Evolutionary conservation across 2,888 invertebrate genomes (phyloP).

Genomic region (Tipula helvola): DNA sequence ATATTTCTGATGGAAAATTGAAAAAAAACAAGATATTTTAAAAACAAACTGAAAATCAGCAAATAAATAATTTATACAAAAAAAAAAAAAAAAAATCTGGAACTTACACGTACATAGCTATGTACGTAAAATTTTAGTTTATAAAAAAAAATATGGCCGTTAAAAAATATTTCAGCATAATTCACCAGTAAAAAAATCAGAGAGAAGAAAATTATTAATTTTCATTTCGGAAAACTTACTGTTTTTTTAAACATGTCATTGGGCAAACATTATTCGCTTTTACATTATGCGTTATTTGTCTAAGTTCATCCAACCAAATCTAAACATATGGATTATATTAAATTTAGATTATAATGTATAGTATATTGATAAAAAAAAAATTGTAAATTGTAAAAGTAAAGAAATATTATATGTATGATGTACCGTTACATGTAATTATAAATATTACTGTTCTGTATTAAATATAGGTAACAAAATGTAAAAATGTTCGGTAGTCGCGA

Average conservation of each 20-base stretch:
- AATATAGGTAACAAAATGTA: not conserved
- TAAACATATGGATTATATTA: slow-evolving; percentile 35
- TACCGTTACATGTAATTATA: not conserved
- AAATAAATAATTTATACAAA: slow-evolving; percentile 4
- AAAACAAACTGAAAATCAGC: not conserved
- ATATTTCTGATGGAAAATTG: not conserved
- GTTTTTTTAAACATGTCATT: slow-evolving; percentile 96
- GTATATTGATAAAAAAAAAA: not conserved
- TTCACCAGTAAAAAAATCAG: not conserved
- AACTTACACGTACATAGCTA: not conserved
- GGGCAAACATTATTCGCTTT: slow-evolving; percentile 99
- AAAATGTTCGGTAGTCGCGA: not conserved
- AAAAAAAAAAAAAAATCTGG: not conserved
- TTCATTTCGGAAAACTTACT: slow-evolving; percentile 62
- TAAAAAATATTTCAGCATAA: not conserved
- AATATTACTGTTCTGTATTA: not conserved
- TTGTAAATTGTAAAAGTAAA: not conserved
- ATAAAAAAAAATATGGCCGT: not conserved
- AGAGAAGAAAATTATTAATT: not conserved
- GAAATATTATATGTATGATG: not conserved
- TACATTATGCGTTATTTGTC: slow-evolving; percentile 94
- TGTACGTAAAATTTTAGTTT: not conserved
- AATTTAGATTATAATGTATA: not conserved
- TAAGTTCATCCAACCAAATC: slow-evolving; percentile 92
- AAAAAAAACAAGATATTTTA: not conserved